phyloP scores from a whole-genome alignment of 2,113 vertebrate genomes.

The Prietella phreatophila region DNA sequence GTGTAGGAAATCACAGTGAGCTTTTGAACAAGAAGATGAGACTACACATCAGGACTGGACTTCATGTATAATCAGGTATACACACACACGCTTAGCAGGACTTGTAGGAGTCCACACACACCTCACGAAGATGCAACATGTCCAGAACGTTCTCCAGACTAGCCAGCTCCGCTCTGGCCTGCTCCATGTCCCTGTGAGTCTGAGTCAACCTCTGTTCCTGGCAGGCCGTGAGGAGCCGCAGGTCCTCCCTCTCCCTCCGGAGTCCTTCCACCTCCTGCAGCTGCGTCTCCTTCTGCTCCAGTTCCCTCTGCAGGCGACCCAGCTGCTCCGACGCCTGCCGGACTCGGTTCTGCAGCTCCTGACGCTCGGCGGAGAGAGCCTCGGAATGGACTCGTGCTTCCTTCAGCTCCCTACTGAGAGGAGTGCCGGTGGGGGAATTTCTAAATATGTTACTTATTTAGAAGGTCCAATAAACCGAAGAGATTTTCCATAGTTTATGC shows the following conservation, averaged over 20 bases:
- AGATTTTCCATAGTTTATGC: background rate
- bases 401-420: constrained; percentile 71
- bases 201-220: constrained; percentile 75
- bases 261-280: constrained; percentile 70
- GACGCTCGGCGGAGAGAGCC: constrained; percentile 68
- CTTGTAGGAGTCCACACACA: constrained; percentile 20
- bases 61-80: background rate
- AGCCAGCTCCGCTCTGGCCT: constrained; percentile 74
- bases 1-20: background rate
- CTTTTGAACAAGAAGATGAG: background rate
- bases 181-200: constrained; percentile 75
- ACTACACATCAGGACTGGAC: background rate
- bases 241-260: constrained; percentile 75
- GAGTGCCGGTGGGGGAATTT: background rate
- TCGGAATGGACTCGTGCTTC: constrained; percentile 70
- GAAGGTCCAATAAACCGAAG: background rate
- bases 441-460: background rate
- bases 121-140: constrained; percentile 75
- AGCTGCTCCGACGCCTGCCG: constrained; percentile 70
- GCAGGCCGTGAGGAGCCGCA: constrained; percentile 67
- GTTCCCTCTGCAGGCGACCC: constrained; percentile 73
- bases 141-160: constrained; percentile 78
- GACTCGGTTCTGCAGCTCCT: constrained; percentile 70
- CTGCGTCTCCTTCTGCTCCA: constrained; percentile 64
- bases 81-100: background rate